Percentiles rank a stretch among this genome's conserved stretches.
Evolutionary conservation across 2,888 invertebrate species (phyloP).

Genomic region (Pyralis farinalis): DNA sequence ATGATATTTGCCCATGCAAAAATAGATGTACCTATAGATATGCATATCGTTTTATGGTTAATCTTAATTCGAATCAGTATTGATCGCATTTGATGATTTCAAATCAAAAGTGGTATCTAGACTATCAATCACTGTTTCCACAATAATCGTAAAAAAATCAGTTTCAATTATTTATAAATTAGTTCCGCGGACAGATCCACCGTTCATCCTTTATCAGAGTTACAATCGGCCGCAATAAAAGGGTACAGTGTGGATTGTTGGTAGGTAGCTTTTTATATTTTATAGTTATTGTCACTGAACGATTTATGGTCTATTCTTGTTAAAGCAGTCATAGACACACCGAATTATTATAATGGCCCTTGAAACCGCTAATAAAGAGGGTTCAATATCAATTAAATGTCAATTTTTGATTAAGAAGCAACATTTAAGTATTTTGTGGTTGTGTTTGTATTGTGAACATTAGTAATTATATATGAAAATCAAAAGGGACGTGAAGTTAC

Average conservation of each 20-base stretch:
- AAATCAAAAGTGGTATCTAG: background rate
- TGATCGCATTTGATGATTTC: no score
- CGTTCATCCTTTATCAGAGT: slow-evolving; percentile 74
- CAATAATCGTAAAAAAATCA: slow-evolving; percentile 54
- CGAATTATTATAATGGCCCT: slow-evolving; percentile 47
- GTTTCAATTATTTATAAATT: slow-evolving; percentile 80
- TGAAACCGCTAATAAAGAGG: slow-evolving; percentile 45
- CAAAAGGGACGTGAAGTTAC: no score
- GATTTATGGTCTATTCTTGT: slow-evolving; percentile 55
- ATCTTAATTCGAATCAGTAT: no score
- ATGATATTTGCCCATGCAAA: no score
- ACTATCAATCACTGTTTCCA: slow-evolving; percentile 11
- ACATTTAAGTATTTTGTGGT: slow-evolving; percentile 6
- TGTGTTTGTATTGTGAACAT: slow-evolving; percentile 2
- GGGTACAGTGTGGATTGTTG: slow-evolving; percentile 68
- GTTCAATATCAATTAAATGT: slow-evolving; percentile 12
- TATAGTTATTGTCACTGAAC: slow-evolving; percentile 51
- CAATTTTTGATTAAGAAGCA: background rate
- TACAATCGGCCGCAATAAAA: slow-evolving; percentile 74
- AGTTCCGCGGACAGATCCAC: slow-evolving; percentile 72
- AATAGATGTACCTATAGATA: no score
- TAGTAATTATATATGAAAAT: slow-evolving; percentile 2
- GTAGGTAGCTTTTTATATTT: slow-evolving; percentile 47
- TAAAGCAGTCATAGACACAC: slow-evolving; percentile 39
- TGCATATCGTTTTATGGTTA: no score